These are phyloP conservation scores for Pocota personata DNA, from an alignment of 2,888 invertebrate species.

Conservation along the genomic window DNA sequence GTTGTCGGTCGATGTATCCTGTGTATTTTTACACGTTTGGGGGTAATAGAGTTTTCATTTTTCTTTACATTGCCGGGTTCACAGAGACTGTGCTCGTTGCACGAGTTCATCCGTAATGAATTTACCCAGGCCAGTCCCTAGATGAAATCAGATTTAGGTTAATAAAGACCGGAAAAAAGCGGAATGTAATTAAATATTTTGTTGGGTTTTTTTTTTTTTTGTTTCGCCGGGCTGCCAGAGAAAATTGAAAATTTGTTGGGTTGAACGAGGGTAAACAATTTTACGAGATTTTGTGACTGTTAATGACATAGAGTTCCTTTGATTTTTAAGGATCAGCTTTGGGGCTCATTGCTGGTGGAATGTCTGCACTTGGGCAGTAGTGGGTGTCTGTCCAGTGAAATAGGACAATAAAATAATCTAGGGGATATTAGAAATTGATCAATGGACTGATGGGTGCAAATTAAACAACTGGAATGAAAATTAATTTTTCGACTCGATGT, in stretches of 20 bases:
- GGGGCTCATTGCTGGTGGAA: neutral
- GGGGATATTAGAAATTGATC: neutral
- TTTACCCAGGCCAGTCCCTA: constrained; percentile 9
- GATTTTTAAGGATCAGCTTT: constrained; percentile 2
- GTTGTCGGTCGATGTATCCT: constrained; percentile 1
- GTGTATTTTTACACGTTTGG: neutral
- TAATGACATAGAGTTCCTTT: constrained; percentile 45
- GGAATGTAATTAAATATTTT: constrained; percentile 60
- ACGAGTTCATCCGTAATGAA: constrained; percentile 26
- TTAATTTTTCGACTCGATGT: neutral
- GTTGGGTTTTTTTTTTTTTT: constrained; percentile 3
- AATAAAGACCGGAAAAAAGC: constrained; percentile 55
- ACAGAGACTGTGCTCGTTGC: neutral
- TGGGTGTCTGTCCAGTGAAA: neutral
- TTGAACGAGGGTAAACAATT: constrained; percentile 40
- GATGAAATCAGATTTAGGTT: constrained; percentile 67
- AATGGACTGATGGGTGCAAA: neutral
- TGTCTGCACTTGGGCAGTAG: neutral
- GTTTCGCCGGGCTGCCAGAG: neutral
- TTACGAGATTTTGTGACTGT: constrained; percentile 33
- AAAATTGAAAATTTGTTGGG: constrained; percentile 9
- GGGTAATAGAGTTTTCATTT: constrained; percentile 30
- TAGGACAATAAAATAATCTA: neutral
- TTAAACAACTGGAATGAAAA: neutral
- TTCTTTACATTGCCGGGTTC: neutral